These are phyloP conservation scores for Mobula hypostoma DNA, from an alignment of 2,113 vertebrate species.

Conservation along the genomic window DNA sequence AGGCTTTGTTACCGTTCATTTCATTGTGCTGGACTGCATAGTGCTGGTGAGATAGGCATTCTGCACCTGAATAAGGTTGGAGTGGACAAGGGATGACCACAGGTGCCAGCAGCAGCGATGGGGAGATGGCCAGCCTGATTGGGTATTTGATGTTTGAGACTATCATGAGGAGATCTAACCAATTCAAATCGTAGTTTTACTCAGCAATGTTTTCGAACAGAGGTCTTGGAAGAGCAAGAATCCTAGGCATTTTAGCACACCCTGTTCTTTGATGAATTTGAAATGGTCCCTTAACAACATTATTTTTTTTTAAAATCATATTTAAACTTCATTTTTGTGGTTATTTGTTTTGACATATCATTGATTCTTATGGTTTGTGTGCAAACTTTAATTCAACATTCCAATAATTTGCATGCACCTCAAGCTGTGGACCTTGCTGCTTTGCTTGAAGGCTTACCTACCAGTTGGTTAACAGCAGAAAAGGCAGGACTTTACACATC, in stretches of 20 bases:
- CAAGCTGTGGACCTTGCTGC: background rate
- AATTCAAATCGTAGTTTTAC: background rate
- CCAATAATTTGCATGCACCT: background rate
- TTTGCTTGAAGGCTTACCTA: background rate
- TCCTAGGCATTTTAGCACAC: background rate
- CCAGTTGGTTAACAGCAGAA: background rate
- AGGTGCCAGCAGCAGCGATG: too few relatives aligned
- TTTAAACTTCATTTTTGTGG: background rate
- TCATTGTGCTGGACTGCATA: too few relatives aligned
- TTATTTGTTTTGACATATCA: background rate
- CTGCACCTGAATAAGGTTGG: too few relatives aligned
- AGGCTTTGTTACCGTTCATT: too few relatives aligned
- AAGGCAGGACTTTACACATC: background rate
- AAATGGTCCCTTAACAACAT: background rate
- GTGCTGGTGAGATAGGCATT: too few relatives aligned
- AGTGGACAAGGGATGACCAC: too few relatives aligned
- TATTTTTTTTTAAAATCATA: background rate
- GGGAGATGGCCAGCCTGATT: too few relatives aligned
- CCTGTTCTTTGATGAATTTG: background rate
- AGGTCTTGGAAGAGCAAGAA: background rate
- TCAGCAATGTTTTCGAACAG: background rate
- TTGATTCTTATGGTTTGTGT: background rate
- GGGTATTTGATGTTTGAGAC: too few relatives aligned
- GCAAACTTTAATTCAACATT: background rate
- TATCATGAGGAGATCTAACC: background rate